phyloP scores from a whole-genome alignment of 1,140 invertebrate genomes.

The Philopotamus ludificatus region DNA sequence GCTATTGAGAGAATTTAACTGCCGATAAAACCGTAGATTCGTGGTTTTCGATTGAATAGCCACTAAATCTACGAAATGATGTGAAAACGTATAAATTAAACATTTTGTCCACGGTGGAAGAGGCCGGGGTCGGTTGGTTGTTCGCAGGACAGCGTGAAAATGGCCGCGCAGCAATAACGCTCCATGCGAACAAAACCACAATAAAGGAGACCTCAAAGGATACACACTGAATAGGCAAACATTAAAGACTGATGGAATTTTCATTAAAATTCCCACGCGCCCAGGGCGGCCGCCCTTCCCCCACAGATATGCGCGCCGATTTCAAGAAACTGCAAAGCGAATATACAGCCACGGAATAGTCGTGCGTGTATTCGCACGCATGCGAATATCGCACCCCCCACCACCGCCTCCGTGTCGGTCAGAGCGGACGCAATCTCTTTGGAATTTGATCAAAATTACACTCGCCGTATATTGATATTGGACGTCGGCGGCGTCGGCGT shows the following conservation, averaged over 20 bases:
- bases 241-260: conserved; percentile 43
- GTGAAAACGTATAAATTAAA: too few relatives aligned
- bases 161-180: conserved; percentile 37
- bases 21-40: too few relatives aligned
- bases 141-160: conserved; percentile 3
- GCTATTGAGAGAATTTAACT: too few relatives aligned
- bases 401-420: not conserved
- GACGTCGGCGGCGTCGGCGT: too few relatives aligned
- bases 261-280: conserved; percentile 40
- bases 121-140: not conserved
- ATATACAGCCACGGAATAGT: not conserved
- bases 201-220: conserved; percentile 42
- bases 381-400: not conserved
- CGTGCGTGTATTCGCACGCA: not conserved
- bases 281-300: not conserved
- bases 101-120: too few relatives aligned
- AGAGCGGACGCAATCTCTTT: too few relatives aligned
- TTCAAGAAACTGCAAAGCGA: conserved; percentile 5
- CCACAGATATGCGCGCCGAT: conserved; percentile 12
- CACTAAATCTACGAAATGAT: too few relatives aligned
- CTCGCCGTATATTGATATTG: too few relatives aligned
- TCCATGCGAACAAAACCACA: conserved; percentile 41
- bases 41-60: too few relatives aligned
- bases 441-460: too few relatives aligned
- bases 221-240: conserved; percentile 40